Evolutionary conservation across 2,888 invertebrate species (phyloP), one percentile per base, ranked within the genome.

Genomic region (Physocephala rufipes): DNA sequence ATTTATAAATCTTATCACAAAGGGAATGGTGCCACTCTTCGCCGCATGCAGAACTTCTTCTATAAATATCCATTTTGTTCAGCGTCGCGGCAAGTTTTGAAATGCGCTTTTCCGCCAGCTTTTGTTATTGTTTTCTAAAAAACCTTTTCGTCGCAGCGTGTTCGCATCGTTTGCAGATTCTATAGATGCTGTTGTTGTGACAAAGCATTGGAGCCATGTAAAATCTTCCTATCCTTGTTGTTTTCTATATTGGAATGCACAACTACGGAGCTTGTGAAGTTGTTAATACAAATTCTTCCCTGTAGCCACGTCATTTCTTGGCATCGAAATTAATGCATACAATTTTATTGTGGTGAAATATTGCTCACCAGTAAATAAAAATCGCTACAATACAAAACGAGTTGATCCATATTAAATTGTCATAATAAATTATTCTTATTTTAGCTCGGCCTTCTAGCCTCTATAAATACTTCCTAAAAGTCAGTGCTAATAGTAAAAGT

Each of bases 141-240:
- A 51, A n/a, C 28, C 30, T 65, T n/a, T n/a, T n/a, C n/a, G n/a
- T n/a, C 65, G 30, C 65, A 49, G 19, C 30, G 36, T 49, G 65
- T 51, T 49, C 49, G 51, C 19, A 30, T 30, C 49, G 51, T 19
- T 45, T 19, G 43, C 45, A 43, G 2, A 36, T 43, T 36, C 21
- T 43, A n/a, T 19, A 21, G 43, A 24, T 62, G 24, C 30, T 51
- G 30, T 51, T 65, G 49, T 24, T 51, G 51, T 9, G 28, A n/a
- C n/a, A n/a, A n/a, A 4, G 21, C 45, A 3, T 45, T 43, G 24
- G 7, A 4, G 49, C 45, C n/a, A 0, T 63, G 21, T 15, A 24
- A 4, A 12, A 45, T 63, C 45, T 45, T 30, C 12, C 45, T 36
- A 36, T 4, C 9, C 9, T 36, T 36, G 36, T 36, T 4, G 36